Evolutionary conservation across 2,113 vertebrate genomes (phyloP).

Genomic region (Gambusia affinis): DNA sequence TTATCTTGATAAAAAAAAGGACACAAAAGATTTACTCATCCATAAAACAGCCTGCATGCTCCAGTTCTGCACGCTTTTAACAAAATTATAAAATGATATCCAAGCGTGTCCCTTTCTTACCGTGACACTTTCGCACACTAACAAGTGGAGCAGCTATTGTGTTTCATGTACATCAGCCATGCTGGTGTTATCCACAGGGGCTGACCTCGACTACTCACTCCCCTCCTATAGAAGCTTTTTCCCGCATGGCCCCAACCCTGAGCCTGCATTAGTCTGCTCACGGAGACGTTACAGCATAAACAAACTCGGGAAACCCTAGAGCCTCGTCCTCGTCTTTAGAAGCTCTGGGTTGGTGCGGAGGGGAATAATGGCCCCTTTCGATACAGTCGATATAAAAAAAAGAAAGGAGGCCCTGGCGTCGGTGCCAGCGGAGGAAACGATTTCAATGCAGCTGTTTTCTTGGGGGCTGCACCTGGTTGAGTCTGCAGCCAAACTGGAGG

Average conservation of each 20-base stretch:
- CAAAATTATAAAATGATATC: constrained; percentile 44
- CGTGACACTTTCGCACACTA: constrained; percentile 36
- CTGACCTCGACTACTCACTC: constrained; percentile 58
- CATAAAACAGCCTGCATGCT: constrained; percentile 6
- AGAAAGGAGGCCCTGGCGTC: constrained; percentile 45
- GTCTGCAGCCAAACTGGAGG: constrained; percentile 51
- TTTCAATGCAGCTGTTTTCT: constrained; percentile 72
- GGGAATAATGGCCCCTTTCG: constrained; percentile 64
- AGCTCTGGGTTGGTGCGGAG: constrained; percentile 36
- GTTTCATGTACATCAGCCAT: constrained; percentile 69
- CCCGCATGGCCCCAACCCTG: constrained; percentile 44
- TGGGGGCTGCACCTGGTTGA: constrained; percentile 66
- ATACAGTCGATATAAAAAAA: constrained; percentile 64
- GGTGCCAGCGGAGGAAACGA: constrained; percentile 51
- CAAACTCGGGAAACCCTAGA: constrained; percentile 63
- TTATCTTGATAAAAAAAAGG: constrained; percentile 1
- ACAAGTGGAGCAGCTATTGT: constrained; percentile 62
- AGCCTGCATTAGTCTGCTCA: constrained; percentile 66
- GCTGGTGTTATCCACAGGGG: constrained; percentile 50
- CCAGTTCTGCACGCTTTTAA: constrained; percentile 35
- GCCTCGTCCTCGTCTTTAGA: constrained; percentile 35
- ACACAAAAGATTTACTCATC: background rate
- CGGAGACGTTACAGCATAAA: constrained; percentile 53
- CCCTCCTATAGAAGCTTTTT: constrained; percentile 39
- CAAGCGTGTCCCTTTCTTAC: constrained; percentile 39